Evolutionary conservation across 2,797 vertebrate species (phyloP).

Genomic region (Poecilia wingei): DNA sequence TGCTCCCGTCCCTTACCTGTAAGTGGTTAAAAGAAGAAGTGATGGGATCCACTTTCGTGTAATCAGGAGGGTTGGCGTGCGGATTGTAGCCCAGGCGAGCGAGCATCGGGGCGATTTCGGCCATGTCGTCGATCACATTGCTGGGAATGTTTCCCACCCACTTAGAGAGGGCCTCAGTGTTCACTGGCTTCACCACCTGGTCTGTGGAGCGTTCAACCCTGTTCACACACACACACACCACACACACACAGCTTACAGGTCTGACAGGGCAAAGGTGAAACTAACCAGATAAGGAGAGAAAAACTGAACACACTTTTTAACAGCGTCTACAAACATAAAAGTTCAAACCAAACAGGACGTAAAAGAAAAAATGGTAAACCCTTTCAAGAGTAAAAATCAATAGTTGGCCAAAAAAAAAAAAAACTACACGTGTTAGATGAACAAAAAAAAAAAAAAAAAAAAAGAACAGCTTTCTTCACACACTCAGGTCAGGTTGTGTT

Average conservation of each 20-base stretch:
- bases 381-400: too few relatives aligned
- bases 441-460: too few relatives aligned
- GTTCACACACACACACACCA: not conserved
- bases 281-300: not conserved
- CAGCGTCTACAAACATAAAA: not conserved
- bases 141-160: conserved; percentile 93
- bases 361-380: too few relatives aligned
- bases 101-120: conserved; percentile 93
- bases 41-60: conserved; percentile 82
- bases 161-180: conserved; percentile 91
- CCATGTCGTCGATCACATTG: conserved; percentile 92
- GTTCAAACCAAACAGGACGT: too few relatives aligned
- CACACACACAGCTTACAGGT: not conserved
- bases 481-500: too few relatives aligned
- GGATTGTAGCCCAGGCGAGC: conserved; percentile 92
- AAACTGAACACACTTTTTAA: not conserved
- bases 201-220: conserved; percentile 96
- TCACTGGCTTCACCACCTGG: conserved; percentile 97
- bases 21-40: conserved; percentile 82
- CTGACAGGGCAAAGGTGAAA: not conserved
- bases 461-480: too few relatives aligned
- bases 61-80: conserved; percentile 92
- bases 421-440: too few relatives aligned
- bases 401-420: too few relatives aligned
- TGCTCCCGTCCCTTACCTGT: conserved; percentile 47